Base-by-base conservation (phyloP, 2,888 invertebrate species). In the Idaea straminata region DNA sequence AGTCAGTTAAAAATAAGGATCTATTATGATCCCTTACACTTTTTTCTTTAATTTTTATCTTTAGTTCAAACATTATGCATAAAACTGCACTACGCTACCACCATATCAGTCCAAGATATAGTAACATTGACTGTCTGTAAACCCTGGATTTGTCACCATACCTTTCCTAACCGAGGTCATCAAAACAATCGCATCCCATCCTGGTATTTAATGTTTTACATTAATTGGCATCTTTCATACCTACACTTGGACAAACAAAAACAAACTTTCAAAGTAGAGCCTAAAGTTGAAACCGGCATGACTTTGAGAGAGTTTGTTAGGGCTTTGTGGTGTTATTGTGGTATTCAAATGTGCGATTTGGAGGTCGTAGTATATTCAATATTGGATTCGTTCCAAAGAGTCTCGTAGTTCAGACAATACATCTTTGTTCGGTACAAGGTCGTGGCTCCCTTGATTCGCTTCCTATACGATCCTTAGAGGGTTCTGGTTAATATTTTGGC, bases 371-470 rank as follows among this genome's bases (percentile, higher is more conserved):
- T 62, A 66, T 68, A 85, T 85, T 88, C 88, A 88, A 87, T 92
- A 88, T 92, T 92, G 92, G 92, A 92, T 90, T 88, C 80, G 89
- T 89, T 92, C 92, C 92, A 92, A 91, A 80, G 82, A 79, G 77
- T 80, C 81, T 81, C 78, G 82, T 77, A 77, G 60, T 65, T 75
- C 75, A 83, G 83, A 92, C 92, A 92, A 92, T 92, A 90, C 90
- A 87, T 86, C 89, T 89, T 91, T 91, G 91, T 91, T 89, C 66
- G 85, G 81, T 80, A 74, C 84, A 84, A 87, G 89, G 87, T 81
- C 83, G 78, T 72, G 78, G 73, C 80, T 78, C 85, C 88, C 89
- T 91, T 88, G 85, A 10, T 47, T 47, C 59, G 59, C 34, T 59
- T 59, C 59, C 59, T 34, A 69, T 75, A 72, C 71, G 72, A 79